Conservation (phyloP, 2,113 vertebrate genomes). For the Crotalus horridus region DNA sequence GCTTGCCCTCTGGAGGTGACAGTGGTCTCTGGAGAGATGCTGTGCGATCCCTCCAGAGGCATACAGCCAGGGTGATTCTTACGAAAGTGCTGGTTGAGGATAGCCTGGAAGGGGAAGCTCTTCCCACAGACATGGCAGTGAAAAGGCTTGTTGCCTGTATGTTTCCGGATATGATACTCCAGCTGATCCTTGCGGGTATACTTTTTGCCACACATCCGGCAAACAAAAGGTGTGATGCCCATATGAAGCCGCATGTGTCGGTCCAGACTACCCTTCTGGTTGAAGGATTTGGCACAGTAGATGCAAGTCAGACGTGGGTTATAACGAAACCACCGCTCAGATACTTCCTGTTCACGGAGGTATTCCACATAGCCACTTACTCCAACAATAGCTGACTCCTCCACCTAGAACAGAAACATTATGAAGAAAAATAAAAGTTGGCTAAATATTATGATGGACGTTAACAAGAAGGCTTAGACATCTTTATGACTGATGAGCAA, state of each 20-base stretch:
- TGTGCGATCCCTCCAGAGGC: constrained; percentile 88
- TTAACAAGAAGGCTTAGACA: background rate
- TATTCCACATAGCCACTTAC: constrained; percentile 96
- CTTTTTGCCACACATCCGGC: constrained; percentile 98
- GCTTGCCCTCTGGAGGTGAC: constrained; percentile 85
- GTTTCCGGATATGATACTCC: constrained; percentile 98
- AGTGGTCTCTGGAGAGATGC: constrained; percentile 94
- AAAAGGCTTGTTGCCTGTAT: constrained; percentile 99
- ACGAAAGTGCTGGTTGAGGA: constrained; percentile 99
- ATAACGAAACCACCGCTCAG: constrained; percentile 97
- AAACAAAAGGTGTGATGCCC: constrained; percentile 97
- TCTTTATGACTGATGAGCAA: background rate
- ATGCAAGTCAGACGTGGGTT: constrained; percentile 97
- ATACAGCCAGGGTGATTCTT: constrained; percentile 96
- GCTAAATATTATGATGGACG: background rate
- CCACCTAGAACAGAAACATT: constrained; percentile 72
- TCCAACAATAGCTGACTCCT: constrained; percentile 86
- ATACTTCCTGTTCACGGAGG: constrained; percentile 92
- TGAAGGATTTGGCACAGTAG: constrained; percentile 99
- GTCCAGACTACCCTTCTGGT: constrained; percentile 98
- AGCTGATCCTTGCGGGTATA: constrained; percentile 99
- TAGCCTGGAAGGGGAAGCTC: constrained; percentile 99
- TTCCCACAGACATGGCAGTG: constrained; percentile 96
- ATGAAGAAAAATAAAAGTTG: constrained; percentile 6
- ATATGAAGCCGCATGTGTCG: constrained; percentile 98